phyloP scores from a whole-genome alignment of 2,113 vertebrate genomes.

The Tursiops truncatus region DNA sequence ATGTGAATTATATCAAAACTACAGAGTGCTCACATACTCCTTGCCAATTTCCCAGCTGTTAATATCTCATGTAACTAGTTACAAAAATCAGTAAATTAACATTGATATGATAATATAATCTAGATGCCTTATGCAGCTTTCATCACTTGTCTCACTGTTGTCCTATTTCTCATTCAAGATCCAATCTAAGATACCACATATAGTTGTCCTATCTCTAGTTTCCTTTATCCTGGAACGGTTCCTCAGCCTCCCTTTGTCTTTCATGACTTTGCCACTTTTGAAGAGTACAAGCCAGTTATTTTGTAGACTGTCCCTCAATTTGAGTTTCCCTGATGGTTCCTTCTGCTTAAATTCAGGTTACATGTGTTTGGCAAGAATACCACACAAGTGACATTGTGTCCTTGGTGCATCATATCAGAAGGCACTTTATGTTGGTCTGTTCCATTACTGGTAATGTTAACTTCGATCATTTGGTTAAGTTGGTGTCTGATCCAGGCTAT shows the following conservation, averaged over 20 bases:
- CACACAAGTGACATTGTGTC: not conserved
- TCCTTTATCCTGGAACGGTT: not conserved
- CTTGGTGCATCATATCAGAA: not conserved
- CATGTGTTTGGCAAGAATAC: not conserved
- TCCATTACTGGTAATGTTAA: not conserved
- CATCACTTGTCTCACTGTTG: not conserved
- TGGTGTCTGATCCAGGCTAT: not conserved
- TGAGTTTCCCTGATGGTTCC: not conserved
- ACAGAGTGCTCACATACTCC: not conserved
- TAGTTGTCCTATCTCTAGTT: not conserved
- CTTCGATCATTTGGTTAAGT: conserved; percentile 19
- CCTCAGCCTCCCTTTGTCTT: not conserved
- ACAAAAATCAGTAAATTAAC: not conserved
- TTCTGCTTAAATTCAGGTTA: not conserved
- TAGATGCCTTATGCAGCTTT: not conserved
- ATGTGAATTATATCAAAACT: not conserved
- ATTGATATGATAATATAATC: not conserved
- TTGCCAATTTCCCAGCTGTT: not conserved
- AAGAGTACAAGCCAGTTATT: not conserved
- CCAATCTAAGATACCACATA: not conserved
- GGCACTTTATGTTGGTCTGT: not conserved
- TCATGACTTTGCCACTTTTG: not conserved
- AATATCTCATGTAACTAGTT: not conserved
- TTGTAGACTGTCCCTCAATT: not conserved
- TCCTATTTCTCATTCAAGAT: not conserved